These are phyloP conservation scores for Pituophis catenifer DNA, from an alignment of 2,113 vertebrate genomes.

Conservation along the genomic window DNA sequence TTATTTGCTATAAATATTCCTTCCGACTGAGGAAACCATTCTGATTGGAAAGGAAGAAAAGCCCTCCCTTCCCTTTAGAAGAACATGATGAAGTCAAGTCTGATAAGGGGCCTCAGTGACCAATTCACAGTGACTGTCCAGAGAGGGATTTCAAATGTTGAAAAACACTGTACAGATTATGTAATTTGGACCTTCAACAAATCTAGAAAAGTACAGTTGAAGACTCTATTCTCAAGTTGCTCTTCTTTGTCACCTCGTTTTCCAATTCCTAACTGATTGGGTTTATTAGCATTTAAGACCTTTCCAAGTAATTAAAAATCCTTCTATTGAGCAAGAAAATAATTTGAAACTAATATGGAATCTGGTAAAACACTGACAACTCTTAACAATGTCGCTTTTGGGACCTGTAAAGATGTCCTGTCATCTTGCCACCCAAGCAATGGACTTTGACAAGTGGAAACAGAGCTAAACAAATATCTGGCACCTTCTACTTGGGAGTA, in stretches of 20 bases:
- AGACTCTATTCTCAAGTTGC: neutral
- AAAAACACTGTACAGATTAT: neutral
- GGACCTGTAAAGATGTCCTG: neutral
- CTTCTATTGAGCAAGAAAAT: neutral
- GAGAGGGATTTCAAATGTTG: neutral
- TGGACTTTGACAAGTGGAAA: neutral
- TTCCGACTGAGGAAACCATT: neutral
- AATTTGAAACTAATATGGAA: neutral
- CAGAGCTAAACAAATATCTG: neutral
- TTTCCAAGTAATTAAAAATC: neutral
- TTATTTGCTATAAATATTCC: neutral
- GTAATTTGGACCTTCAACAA: neutral
- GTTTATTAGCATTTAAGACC: neutral
- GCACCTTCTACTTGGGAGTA: neutral
- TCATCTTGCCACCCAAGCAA: neutral
- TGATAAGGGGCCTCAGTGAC: neutral
- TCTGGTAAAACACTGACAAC: too few relatives aligned
- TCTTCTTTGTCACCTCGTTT: neutral
- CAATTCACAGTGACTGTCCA: neutral
- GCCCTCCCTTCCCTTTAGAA: neutral
- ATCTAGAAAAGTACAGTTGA: neutral
- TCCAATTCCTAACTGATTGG: neutral
- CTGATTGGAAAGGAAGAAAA: constrained; percentile 6
- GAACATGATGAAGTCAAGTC: neutral
- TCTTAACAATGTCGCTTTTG: neutral